phyloP scores from a whole-genome alignment of 2,888 invertebrate genomes.

The Eupithecia tripunctaria region DNA sequence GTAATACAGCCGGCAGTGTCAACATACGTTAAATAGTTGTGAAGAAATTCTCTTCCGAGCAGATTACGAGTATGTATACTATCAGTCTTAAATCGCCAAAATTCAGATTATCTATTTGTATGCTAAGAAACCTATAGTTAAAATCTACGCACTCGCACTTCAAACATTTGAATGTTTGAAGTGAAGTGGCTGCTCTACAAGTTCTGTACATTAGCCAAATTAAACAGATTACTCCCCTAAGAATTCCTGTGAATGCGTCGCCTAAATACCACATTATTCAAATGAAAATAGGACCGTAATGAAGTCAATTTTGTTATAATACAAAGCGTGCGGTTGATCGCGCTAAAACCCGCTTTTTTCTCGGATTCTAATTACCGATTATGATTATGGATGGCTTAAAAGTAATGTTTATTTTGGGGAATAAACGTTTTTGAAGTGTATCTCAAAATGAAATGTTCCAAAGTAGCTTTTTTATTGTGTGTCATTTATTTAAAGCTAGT shows the following conservation, averaged over 20 bases:
- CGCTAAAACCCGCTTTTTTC: conserved; percentile 47
- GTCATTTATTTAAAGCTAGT: conserved; percentile 7
- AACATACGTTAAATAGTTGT: not conserved
- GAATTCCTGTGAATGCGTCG: conserved; percentile 46
- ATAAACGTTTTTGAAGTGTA: not conserved
- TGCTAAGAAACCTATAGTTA: not conserved
- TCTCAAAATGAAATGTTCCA: conserved; percentile 1
- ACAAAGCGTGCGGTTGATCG: conserved; percentile 48
- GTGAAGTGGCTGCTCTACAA: conserved; percentile 18
- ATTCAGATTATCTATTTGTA: not conserved
- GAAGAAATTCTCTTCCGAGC: not conserved
- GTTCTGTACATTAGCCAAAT: conserved; percentile 48
- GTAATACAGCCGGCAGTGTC: not conserved
- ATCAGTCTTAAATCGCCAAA: not conserved
- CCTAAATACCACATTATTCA: conserved; percentile 63
- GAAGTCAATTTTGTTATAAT: conserved; percentile 57
- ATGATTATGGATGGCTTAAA: conserved; percentile 58
- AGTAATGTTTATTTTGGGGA: not conserved
- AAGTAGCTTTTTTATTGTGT: not conserved
- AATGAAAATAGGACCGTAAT: conserved; percentile 63
- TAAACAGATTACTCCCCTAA: conserved; percentile 59
- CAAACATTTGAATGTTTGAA: not conserved
- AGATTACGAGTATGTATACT: not conserved
- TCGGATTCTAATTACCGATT: conserved; percentile 50
- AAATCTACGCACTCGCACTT: not conserved